phyloP scores from a whole-genome alignment of 2,888 invertebrate genomes.

The Xestia xanthographa region DNA sequence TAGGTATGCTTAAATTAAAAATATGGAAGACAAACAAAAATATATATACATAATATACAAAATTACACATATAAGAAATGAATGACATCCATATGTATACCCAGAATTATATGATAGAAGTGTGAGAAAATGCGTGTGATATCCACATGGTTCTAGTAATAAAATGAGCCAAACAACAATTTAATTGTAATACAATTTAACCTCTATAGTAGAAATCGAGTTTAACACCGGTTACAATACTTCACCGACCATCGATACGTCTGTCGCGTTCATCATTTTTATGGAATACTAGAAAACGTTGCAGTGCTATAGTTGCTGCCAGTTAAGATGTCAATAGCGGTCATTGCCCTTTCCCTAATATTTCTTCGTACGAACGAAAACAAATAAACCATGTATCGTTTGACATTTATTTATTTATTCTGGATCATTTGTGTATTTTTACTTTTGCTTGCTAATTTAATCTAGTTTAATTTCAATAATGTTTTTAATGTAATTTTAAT shows the following conservation, averaged over 20 bases:
- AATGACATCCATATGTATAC: constrained; percentile 24
- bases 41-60: constrained; percentile 52
- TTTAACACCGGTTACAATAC: not conserved
- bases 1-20: constrained; percentile 49
- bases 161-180: not conserved
- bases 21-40: constrained; percentile 54
- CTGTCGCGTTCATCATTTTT: not conserved
- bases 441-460: too few species aligned
- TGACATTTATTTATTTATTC: too few species aligned
- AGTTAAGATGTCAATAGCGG: too few species aligned
- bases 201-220: not conserved
- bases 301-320: too few species aligned
- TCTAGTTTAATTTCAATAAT: too few species aligned
- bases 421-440: too few species aligned
- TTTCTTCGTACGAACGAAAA: too few species aligned
- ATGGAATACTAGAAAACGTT: not conserved
- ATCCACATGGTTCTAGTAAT: constrained; percentile 19
- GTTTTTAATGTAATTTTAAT: too few species aligned
- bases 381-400: too few species aligned
- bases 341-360: too few species aligned
- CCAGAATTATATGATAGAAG: constrained; percentile 22
- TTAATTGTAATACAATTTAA: not conserved
- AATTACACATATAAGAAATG: constrained; percentile 14
- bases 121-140: constrained; percentile 15
- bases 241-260: not conserved